Conservation (phyloP, 2,797 vertebrate genomes). For the Sebastes reedi region DNA sequence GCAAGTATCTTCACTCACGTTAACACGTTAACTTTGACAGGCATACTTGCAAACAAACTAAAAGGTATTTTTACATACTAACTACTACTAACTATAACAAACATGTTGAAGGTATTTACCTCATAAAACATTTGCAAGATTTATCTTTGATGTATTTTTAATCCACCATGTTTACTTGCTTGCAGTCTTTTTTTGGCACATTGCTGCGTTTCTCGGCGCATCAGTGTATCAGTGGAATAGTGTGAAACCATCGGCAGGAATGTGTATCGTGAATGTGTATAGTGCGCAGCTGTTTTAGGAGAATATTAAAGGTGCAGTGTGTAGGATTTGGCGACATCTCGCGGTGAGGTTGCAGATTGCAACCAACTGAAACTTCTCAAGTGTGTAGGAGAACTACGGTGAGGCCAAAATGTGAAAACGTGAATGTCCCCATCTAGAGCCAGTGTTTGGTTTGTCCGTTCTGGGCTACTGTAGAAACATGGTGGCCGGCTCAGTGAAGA, state of each 20-base stretch:
- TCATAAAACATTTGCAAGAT: background rate
- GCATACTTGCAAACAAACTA: background rate
- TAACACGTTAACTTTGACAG: too few species aligned
- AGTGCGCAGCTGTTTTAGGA: background rate
- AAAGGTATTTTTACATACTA: background rate
- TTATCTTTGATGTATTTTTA: rapidly evolving
- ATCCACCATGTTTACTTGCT: rapidly evolving
- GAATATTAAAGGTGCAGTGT: background rate
- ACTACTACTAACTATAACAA: background rate
- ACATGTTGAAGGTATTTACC: background rate
- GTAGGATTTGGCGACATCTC: background rate
- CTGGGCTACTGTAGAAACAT: background rate
- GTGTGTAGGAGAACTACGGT: too few species aligned
- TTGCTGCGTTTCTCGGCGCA: background rate
- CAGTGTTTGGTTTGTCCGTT: background rate
- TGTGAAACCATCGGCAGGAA: background rate
- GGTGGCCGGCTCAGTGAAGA: background rate
- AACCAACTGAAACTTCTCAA: background rate
- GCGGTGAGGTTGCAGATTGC: rapidly evolving
- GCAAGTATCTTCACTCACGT: too few species aligned
- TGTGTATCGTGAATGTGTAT: background rate
- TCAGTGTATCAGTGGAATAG: background rate
- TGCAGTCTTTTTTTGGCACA: background rate
- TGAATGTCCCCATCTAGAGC: too few species aligned
- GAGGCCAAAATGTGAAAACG: rapidly evolving